Evolutionary conservation across 2,888 invertebrate species (phyloP).

Genomic region (Steinernema hermaphroditum): DNA sequence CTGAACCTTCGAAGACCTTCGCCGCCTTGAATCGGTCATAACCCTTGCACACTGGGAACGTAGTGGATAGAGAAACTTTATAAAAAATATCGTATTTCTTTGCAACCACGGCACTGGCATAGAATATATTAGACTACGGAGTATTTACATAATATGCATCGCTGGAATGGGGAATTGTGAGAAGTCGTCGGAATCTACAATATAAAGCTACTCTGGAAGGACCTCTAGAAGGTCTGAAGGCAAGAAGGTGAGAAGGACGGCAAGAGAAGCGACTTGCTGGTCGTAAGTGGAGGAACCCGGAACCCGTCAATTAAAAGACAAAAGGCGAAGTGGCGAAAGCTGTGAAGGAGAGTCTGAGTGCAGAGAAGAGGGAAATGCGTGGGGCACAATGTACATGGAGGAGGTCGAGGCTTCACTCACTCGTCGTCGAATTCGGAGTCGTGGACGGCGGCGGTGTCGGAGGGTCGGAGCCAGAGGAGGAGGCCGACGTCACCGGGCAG

Average conservation of each 20-base stretch:
- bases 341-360: neutral
- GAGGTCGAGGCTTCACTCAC: neutral
- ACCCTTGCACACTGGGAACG: too few species aligned
- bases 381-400: neutral
- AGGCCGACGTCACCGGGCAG: conserved; percentile 7
- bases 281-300: conserved; percentile 14
- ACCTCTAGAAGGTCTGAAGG: neutral
- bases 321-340: conserved; percentile 4
- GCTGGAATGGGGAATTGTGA: neutral
- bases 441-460: neutral
- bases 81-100: conserved; percentile 9
- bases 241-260: neutral
- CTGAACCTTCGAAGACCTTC: neutral
- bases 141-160: conserved; percentile 24
- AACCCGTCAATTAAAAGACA: conserved; percentile 18
- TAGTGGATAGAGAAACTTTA: neutral
- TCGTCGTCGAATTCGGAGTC: neutral
- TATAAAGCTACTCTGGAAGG: conserved; percentile 14
- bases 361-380: neutral
- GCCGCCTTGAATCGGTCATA: too few species aligned
- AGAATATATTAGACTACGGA: conserved; percentile 15
- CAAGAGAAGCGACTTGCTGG: neutral
- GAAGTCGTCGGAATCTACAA: conserved; percentile 1
- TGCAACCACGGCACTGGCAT: neutral
- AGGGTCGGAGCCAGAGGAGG: neutral